Conservation (phyloP, 2,797 vertebrate genomes). For the Eulemur albifrons region DNA sequence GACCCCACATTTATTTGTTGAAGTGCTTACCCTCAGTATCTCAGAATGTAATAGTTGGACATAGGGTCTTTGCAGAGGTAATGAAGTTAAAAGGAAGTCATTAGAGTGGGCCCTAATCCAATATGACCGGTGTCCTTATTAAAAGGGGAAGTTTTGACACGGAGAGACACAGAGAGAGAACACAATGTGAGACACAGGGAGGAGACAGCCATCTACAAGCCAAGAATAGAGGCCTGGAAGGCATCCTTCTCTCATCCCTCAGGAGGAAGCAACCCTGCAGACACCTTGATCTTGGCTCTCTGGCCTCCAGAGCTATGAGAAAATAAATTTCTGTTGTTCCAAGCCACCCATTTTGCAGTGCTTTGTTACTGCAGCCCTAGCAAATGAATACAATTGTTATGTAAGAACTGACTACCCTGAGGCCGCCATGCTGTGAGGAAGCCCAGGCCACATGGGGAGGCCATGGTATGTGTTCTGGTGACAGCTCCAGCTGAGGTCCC, state of each 20-base stretch:
- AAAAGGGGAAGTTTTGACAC: neutral
- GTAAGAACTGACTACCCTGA: neutral
- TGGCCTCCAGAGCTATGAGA: neutral
- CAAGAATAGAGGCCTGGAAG: neutral
- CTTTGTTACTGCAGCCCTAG: neutral
- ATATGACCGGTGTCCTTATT: no score
- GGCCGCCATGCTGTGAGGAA: neutral
- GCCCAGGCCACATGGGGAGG: neutral
- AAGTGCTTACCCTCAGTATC: neutral
- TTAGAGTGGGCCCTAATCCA: neutral
- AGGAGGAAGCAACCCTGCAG: no score
- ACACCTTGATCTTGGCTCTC: neutral
- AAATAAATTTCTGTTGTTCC: neutral
- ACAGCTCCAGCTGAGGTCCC: neutral
- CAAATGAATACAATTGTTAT: neutral
- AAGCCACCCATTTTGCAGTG: neutral
- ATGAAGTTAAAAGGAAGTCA: neutral
- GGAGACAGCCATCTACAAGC: neutral
- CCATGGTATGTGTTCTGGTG: neutral
- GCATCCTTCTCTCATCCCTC: neutral
- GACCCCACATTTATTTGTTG: neutral
- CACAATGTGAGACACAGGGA: accelerated
- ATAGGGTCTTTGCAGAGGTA: neutral
- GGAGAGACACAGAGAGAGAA: neutral
- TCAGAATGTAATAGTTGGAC: neutral